Base-by-base conservation (phyloP, 2,113 vertebrate species). In the Centropus bengalensis region DNA sequence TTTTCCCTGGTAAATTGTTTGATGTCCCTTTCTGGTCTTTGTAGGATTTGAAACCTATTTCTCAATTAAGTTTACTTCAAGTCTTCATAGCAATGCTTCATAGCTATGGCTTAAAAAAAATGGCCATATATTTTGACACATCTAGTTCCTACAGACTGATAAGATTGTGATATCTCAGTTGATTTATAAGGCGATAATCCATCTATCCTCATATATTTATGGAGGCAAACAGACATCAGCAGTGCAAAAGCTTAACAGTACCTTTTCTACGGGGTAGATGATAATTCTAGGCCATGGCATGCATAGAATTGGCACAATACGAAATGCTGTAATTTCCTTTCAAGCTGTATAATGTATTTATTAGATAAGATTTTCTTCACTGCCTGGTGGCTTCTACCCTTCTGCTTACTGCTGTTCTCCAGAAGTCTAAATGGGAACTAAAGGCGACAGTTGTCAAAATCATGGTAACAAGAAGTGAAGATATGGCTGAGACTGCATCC, bases 181-280 rank as follows among this genome's bases (percentile, higher is more conserved):
- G 82, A 93, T 93, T 91, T 93, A 83, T 78, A 93, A 75, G 54
- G 56, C 82, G 75, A 86, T 87, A 83, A 92, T 82, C 81, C 66
- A 77, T 92, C 62, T 93, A 30, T 91, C 56, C 56, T 91, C 45
- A 52, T 80, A 33, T n/a, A 68, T 82, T 92, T 80, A 18, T 74
- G 30, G 21, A 82, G 64, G 45, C 24, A 87, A 52, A 89, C 36
- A 93, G 74, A 82, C n/a, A 38, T 51, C 24, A 78, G 44, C 40
- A 86, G 68, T 58, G 63, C 64, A 93, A 91, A 66, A 67, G 16
- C 24, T 78, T 58, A 56, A 28, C 38, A 28, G 58, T 73, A 19
- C 33, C 14, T 14, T 82, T 92, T 36, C 40, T 89, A 2, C 16
- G 36, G 45, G 23, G 23, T 47, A 64, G 24, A 38, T 44, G n/a